phyloP scores from a whole-genome alignment of 2,888 invertebrate genomes.

The Pachymerium ferrugineum region DNA sequence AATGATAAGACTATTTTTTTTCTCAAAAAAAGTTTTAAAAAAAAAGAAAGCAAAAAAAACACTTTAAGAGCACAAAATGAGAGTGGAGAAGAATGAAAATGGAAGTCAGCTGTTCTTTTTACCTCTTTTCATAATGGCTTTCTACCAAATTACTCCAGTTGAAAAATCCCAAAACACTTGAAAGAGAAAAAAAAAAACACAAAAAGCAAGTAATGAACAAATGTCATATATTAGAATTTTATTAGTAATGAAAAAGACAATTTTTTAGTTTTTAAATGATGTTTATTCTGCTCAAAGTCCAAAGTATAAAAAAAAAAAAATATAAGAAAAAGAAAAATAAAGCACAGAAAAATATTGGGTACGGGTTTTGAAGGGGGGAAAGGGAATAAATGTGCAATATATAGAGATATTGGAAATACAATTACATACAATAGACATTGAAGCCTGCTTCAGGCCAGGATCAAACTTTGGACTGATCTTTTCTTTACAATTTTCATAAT shows the following conservation, averaged over 20 bases:
- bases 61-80: too few relatives aligned
- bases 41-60: too few relatives aligned
- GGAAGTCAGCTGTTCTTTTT: background rate
- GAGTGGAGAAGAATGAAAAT: background rate
- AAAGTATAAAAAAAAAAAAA: background rate
- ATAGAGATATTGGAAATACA: background rate
- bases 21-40: too few relatives aligned
- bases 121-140: background rate
- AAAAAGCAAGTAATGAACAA: background rate
- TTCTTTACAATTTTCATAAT: background rate
- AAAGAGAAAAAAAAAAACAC: background rate
- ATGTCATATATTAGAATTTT: too few relatives aligned
- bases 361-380: too few relatives aligned
- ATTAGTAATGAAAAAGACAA: background rate
- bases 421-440: background rate
- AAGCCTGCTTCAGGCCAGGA: slow-evolving; percentile 13
- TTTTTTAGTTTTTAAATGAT: background rate
- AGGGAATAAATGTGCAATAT: background rate
- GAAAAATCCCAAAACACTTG: background rate
- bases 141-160: background rate
- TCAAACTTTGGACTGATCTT: slow-evolving; percentile 5
- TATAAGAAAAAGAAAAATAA: background rate
- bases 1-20: too few relatives aligned
- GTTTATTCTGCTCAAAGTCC: slow-evolving; percentile 13
- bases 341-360: background rate